A percentile compares a stretch with the other conserved stretches of the same genome.
These are phyloP conservation scores for Macrotrachela quadricornifera DNA, from an alignment of 1,140 invertebrate species.

Conservation along the genomic window DNA sequence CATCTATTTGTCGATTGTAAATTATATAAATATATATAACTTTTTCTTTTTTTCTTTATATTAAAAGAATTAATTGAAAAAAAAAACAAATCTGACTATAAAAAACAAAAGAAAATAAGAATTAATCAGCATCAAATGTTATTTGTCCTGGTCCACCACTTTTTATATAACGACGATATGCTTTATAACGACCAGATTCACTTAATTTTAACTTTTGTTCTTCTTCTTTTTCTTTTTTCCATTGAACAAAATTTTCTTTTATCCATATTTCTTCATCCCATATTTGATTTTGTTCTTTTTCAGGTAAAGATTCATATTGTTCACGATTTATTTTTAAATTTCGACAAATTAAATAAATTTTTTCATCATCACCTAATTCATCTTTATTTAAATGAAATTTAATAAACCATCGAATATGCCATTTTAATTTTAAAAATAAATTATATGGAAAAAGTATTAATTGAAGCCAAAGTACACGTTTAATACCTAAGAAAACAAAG, in stretches of 20 bases:
- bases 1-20: too few species aligned
- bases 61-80: too few species aligned
- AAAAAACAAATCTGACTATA: too few species aligned
- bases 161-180: conserved; percentile 26
- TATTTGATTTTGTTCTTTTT: conserved; percentile 49
- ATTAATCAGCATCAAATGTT: conserved; percentile 26
- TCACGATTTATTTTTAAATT: conserved; percentile 39
- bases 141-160: conserved; percentile 28
- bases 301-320: conserved; percentile 39
- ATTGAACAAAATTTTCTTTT: conserved; percentile 48
- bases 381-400: conserved; percentile 50
- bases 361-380: conserved; percentile 56
- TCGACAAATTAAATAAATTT: conserved; percentile 57
- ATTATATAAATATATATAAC: too few species aligned
- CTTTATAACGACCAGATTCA: conserved; percentile 25
- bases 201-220: conserved; percentile 47
- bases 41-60: too few species aligned
- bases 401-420: conserved; percentile 56
- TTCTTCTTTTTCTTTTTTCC: conserved; percentile 59
- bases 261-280: conserved; percentile 55
- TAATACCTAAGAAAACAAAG: not conserved
- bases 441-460: conserved; percentile 53
- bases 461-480: conserved; percentile 55
- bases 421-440: conserved; percentile 42
- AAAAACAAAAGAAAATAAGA: not conserved